Conservation (phyloP, 2,797 vertebrate genomes). For the Mergus octosetaceus region DNA sequence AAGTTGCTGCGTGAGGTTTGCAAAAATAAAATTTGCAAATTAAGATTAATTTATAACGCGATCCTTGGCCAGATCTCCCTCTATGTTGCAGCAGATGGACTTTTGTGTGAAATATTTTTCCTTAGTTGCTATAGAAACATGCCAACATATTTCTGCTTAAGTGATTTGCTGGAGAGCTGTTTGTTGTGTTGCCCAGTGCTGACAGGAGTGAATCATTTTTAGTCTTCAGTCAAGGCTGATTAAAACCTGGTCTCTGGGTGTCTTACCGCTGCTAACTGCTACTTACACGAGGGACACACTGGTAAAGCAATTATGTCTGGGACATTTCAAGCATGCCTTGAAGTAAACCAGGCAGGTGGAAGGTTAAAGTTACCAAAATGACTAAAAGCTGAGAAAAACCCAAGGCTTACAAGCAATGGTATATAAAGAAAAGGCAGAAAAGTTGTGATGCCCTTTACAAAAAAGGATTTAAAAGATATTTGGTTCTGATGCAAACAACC, state of each 20-base stretch:
- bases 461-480: not conserved
- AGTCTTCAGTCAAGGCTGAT: constrained; percentile 73
- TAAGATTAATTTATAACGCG: constrained; percentile 73
- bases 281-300: constrained; percentile 55
- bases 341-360: constrained; percentile 53
- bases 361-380: constrained; percentile 28
- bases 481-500: not conserved
- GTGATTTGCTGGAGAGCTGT: constrained; percentile 78
- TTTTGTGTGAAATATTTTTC: constrained; percentile 81
- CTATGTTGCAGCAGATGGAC: constrained; percentile 80
- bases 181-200: constrained; percentile 75
- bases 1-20: constrained; percentile 29
- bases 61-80: constrained; percentile 74
- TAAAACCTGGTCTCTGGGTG: constrained; percentile 73
- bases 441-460: not conserved
- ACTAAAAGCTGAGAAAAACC: not conserved
- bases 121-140: constrained; percentile 82
- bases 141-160: constrained; percentile 79
- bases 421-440: not conserved
- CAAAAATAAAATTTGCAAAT: constrained; percentile 74
- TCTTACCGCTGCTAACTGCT: constrained; percentile 55
- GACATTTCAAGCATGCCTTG: constrained; percentile 32
- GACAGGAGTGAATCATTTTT: constrained; percentile 75
- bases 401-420: not conserved
- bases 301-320: constrained; percentile 67